Evolutionary conservation across 2,113 vertebrate genomes (phyloP).

Genomic region (Haemorhous mexicanus): DNA sequence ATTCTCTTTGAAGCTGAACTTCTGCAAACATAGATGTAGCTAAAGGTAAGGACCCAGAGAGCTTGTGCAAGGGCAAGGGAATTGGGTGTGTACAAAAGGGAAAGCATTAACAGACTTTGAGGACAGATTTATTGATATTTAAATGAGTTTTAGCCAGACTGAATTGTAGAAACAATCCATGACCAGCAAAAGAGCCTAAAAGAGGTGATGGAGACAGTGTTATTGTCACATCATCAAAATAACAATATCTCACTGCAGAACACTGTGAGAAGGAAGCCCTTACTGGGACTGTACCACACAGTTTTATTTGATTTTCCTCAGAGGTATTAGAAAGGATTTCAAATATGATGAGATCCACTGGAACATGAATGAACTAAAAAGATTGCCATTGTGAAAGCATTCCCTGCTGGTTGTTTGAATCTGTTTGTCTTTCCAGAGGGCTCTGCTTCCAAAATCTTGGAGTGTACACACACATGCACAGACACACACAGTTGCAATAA

Average conservation of each 20-base stretch:
- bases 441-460: background rate
- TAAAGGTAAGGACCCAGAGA: background rate
- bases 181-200: background rate
- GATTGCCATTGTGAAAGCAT: background rate
- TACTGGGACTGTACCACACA: background rate
- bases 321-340: background rate
- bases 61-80: background rate
- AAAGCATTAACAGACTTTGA: background rate
- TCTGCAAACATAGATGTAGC: background rate
- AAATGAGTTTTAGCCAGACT: background rate
- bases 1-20: background rate
- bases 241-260: background rate
- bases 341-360: background rate
- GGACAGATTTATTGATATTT: background rate
- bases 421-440: background rate
- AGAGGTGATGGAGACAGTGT: background rate
- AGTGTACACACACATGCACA: background rate
- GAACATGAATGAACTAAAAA: background rate
- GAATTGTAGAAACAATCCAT: background rate
- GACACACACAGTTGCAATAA: background rate
- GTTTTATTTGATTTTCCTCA: background rate
- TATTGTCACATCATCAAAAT: background rate
- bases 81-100: background rate
- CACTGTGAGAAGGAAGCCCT: background rate
- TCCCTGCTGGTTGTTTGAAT: background rate